Conservation (phyloP, 35 echinoderm and acorn worm genomes). For the Amphiura filiformis region DNA sequence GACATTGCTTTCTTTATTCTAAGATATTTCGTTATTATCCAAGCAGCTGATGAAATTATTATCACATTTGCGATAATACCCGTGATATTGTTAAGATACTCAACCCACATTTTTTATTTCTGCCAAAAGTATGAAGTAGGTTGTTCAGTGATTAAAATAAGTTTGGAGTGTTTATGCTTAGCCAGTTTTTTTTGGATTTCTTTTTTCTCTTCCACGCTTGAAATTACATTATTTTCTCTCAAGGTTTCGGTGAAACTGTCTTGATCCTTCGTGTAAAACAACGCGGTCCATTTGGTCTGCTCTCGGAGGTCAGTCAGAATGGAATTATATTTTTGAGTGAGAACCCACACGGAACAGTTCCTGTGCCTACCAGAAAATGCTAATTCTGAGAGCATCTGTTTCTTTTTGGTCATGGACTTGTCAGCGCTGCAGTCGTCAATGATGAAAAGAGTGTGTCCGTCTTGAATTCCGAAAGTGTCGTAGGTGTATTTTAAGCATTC, state of each 20-base stretch:
- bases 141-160: not conserved
- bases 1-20: too few relatives aligned
- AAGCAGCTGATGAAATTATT: too few relatives aligned
- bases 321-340: not conserved
- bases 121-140: not conserved
- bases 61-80: not conserved
- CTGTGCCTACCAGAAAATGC: not conserved
- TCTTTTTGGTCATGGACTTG: too few relatives aligned
- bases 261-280: not conserved
- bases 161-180: not conserved
- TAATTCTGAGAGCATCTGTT: too few relatives aligned
- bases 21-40: too few relatives aligned
- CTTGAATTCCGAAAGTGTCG: not conserved
- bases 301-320: not conserved
- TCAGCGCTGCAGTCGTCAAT: not conserved
- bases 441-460: too few relatives aligned
- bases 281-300: not conserved
- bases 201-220: not conserved
- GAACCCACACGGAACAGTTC: not conserved
- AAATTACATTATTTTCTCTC: not conserved
- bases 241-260: not conserved
- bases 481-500: not conserved
- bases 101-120: not conserved
- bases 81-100: not conserved
- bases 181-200: not conserved